A percentile compares a stretch with the other conserved stretches of the same genome.
Conservation (phyloP, 2,113 vertebrate genomes). For the Struthio camelus region DNA sequence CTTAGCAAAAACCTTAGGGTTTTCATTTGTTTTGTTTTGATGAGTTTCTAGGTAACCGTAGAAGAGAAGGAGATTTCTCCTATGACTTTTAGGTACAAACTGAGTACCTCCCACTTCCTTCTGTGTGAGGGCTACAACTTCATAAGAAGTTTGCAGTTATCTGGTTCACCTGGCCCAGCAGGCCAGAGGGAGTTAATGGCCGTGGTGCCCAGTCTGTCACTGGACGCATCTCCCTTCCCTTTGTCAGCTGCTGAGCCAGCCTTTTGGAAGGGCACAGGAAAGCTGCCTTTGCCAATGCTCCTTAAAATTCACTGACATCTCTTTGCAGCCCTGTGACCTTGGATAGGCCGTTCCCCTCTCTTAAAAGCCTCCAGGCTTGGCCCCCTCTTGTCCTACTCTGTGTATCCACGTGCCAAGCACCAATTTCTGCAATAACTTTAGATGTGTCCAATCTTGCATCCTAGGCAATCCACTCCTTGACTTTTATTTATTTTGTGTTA, state of each 20-base stretch:
- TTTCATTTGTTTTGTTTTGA: background rate
- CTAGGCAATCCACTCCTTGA: accelerated
- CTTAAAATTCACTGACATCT: background rate
- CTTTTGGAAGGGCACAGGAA: background rate
- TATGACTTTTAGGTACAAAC: background rate
- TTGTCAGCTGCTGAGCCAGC: background rate
- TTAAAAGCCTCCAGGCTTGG: background rate
- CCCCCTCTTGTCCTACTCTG: background rate
- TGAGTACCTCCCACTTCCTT: background rate
- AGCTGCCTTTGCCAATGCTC: background rate
- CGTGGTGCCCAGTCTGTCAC: accelerated
- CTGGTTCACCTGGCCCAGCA: background rate
- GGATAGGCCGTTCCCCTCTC: background rate
- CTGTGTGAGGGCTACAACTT: background rate
- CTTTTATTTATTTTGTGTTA: background rate
- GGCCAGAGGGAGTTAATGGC: background rate
- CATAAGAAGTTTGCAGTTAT: background rate
- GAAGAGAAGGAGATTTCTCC: background rate
- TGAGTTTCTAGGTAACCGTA: background rate
- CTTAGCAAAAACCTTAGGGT: background rate
- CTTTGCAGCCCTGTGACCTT: background rate
- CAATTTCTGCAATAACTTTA: no score
- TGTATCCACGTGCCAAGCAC: background rate
- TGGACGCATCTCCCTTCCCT: accelerated
- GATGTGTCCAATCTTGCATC: background rate